A percentile compares a stretch with the other conserved stretches of the same genome.
phyloP scores from a whole-genome alignment of 2,797 vertebrate genomes.

The Crocodylus rhombifer region DNA sequence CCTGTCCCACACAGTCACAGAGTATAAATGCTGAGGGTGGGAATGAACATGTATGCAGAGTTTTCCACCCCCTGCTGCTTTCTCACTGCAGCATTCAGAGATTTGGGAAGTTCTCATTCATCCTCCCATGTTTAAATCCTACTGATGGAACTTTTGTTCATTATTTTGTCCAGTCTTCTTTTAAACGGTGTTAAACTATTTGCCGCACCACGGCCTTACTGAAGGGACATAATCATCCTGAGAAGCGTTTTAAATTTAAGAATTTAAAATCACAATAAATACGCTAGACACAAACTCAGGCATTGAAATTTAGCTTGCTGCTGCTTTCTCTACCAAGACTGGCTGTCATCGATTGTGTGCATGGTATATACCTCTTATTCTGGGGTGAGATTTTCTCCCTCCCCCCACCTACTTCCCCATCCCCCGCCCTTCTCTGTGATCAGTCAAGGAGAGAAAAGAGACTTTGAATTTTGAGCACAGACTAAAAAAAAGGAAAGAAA shows the following conservation, averaged over 20 bases:
- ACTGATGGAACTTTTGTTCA: too few species aligned
- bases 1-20: too few species aligned
- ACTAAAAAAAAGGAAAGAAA: slow-evolving; percentile 16
- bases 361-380: slow-evolving; percentile 19
- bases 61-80: too few species aligned
- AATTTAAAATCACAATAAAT: background rate
- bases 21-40: too few species aligned
- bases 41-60: too few species aligned
- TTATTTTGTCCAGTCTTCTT: too few species aligned
- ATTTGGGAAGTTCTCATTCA: too few species aligned
- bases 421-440: slow-evolving; percentile 43
- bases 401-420: background rate
- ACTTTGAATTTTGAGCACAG: slow-evolving; percentile 53
- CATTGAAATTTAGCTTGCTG: background rate
- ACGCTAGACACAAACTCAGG: background rate
- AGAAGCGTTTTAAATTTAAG: background rate
- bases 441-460: slow-evolving; percentile 54
- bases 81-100: too few species aligned
- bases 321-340: background rate
- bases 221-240: background rate
- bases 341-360: slow-evolving; percentile 33
- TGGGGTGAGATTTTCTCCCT: background rate
- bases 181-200: too few species aligned
- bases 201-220: background rate
- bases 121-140: too few species aligned